A percentile compares a stretch with the other conserved stretches of the same genome.
phyloP scores from a whole-genome alignment of 2,113 vertebrate species.

The Amblyornis subalaris region DNA sequence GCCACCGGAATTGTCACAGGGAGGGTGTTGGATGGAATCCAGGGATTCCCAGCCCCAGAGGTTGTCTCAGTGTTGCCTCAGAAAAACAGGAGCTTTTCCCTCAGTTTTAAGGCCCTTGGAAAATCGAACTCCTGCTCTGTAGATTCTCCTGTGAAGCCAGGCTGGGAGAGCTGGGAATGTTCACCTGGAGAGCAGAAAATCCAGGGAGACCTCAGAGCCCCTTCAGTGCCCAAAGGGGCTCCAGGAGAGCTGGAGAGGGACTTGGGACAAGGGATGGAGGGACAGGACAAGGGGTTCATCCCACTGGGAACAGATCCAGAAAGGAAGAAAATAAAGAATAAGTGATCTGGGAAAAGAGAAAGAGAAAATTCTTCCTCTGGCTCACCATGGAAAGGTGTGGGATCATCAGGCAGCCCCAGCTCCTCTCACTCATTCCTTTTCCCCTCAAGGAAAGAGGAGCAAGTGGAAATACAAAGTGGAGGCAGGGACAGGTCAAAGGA shows the following conservation, averaged over 20 bases:
- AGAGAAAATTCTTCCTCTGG: not conserved
- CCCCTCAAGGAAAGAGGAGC: not conserved
- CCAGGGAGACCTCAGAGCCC: not conserved
- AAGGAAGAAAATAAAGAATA: not conserved
- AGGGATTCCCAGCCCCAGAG: not conserved
- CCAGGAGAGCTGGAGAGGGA: not conserved
- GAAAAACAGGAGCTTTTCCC: not conserved
- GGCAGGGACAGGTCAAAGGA: not conserved
- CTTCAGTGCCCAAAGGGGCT: not conserved
- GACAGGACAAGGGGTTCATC: not conserved
- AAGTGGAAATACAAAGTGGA: not conserved
- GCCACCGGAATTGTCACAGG: not conserved
- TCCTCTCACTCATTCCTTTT: not conserved
- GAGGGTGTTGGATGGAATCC: not conserved
- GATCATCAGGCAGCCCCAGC: not conserved
- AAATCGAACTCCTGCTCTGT: not conserved
- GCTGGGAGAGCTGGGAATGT: not conserved
- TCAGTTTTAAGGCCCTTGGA: not conserved
- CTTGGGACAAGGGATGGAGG: not conserved
- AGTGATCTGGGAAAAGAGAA: not conserved
- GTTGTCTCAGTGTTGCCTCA: not conserved
- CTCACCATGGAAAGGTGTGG: rapidly evolving
- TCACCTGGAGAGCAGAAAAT: rapidly evolving
- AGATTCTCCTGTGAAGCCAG: not conserved
- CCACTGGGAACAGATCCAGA: not conserved